Conservation (phyloP, 2,888 invertebrate genomes). For the Villa cingulata region DNA sequence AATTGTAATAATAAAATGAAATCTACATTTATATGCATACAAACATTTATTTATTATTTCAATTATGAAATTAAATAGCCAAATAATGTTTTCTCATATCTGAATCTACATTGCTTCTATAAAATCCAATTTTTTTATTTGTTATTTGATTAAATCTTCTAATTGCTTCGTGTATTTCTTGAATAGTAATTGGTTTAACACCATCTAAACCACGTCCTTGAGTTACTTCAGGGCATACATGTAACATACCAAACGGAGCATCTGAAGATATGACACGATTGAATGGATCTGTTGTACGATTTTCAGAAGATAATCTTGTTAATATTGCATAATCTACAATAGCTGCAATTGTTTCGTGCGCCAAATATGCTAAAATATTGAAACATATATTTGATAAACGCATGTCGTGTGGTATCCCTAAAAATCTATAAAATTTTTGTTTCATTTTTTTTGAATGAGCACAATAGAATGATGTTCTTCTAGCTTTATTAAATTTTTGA, state of each 20-base stretch:
- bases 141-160: slow-evolving; percentile 43
- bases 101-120: slow-evolving; percentile 28
- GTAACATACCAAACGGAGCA: slow-evolving; percentile 32
- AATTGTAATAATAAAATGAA: too few species aligned
- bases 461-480: slow-evolving; percentile 57
- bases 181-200: slow-evolving; percentile 57
- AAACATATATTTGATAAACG: slow-evolving; percentile 49
- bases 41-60: too few species aligned
- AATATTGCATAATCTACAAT: slow-evolving; percentile 73
- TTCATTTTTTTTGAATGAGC: slow-evolving; percentile 40
- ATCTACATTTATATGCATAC: too few species aligned
- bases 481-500: slow-evolving; percentile 63
- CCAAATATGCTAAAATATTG: slow-evolving; percentile 70
- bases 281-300: slow-evolving; percentile 53
- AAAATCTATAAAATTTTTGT: slow-evolving; percentile 46
- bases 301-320: slow-evolving; percentile 61
- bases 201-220: slow-evolving; percentile 47
- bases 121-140: slow-evolving; percentile 25
- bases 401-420: slow-evolving; percentile 48
- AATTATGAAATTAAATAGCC: slow-evolving; percentile 31
- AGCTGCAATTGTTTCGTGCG: slow-evolving; percentile 82
- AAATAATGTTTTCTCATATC: slow-evolving; percentile 28
- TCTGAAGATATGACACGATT: slow-evolving; percentile 42
- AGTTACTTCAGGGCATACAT: slow-evolving; percentile 35
- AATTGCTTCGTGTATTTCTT: slow-evolving; percentile 72